These are phyloP conservation scores for Spheniscus mendiculus DNA, from an alignment of 2,113 vertebrate genomes.

Conservation along the genomic window DNA sequence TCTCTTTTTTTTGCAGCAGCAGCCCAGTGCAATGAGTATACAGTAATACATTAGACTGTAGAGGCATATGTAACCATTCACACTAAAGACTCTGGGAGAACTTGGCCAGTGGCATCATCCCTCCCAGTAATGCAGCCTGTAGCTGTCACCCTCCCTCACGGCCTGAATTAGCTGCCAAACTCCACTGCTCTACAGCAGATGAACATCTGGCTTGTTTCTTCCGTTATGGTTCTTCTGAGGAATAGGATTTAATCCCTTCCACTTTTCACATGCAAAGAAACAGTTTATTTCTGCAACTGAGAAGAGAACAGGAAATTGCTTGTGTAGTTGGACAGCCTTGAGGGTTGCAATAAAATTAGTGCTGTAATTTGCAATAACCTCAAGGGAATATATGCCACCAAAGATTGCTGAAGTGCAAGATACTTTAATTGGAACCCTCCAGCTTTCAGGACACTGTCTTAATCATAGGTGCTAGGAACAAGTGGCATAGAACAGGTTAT, in stretches of 20 bases:
- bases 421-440: not conserved
- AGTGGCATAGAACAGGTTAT: not conserved
- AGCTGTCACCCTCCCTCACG: not conserved
- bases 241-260: not conserved
- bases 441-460: not conserved
- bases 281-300: not conserved
- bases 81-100: not conserved
- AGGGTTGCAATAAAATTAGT: constrained; percentile 16
- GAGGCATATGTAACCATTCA: not conserved
- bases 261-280: not conserved
- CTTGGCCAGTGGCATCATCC: not conserved
- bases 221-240: not conserved
- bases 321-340: not conserved
- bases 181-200: not conserved
- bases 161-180: not conserved
- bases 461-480: not conserved
- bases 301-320: not conserved
- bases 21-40: not conserved
- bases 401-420: not conserved
- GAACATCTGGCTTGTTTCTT: not conserved
- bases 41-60: not conserved
- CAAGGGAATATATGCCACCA: not conserved
- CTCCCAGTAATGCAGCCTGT: not conserved
- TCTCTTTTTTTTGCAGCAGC: not conserved
- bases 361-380: not conserved